Evolutionary conservation across 2,797 vertebrate genomes (phyloP).

Genomic region (Falco novaeseelandiae): DNA sequence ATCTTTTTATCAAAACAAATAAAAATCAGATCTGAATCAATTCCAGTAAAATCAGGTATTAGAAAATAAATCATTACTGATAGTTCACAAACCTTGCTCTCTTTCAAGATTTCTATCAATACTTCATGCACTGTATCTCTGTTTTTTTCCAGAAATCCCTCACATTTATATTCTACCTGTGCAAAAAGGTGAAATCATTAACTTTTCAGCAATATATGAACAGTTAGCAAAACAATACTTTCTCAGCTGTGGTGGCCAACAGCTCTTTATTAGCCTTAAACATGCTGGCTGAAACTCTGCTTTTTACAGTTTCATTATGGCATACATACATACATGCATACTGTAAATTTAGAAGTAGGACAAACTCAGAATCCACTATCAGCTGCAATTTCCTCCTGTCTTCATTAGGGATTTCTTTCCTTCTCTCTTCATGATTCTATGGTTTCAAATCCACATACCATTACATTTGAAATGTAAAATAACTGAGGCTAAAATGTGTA

Average conservation of each 20-base stretch:
- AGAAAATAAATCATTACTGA: not conserved
- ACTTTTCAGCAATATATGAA: not conserved
- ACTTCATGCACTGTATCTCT: slow-evolving; percentile 93
- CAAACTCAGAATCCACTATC: not conserved
- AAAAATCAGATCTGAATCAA: not conserved
- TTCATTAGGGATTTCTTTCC: not conserved
- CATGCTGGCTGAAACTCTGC: not conserved
- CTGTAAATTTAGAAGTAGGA: not conserved
- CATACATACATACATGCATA: not conserved
- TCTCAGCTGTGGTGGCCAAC: not conserved
- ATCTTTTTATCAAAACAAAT: not conserved
- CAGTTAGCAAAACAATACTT: not conserved
- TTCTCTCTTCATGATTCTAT: not conserved
- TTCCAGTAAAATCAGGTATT: not conserved
- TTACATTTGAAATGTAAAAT: not conserved
- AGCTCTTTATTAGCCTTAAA: not conserved
- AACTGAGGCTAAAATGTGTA: not conserved
- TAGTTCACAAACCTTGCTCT: slow-evolving; percentile 86
- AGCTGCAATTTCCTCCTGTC: not conserved
- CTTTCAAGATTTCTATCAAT: slow-evolving; percentile 87
- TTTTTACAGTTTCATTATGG: not conserved
- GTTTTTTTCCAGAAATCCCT: slow-evolving; percentile 98
- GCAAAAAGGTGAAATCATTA: slow-evolving; percentile 7
- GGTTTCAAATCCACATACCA: not conserved
- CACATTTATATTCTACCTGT: slow-evolving; percentile 95